Base-by-base conservation (phyloP, 1,140 invertebrate species). In the Saccostrea echinata region DNA sequence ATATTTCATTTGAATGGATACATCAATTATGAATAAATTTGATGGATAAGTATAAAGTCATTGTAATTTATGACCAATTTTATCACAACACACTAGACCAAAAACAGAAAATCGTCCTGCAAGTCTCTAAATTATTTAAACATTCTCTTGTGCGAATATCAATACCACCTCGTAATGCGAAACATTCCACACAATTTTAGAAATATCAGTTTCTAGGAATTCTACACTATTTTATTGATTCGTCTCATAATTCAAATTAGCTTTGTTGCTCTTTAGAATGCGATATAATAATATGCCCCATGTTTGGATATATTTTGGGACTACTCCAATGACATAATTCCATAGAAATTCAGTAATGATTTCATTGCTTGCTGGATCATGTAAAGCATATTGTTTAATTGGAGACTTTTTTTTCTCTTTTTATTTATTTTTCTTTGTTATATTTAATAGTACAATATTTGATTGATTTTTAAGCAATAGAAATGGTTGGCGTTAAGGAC, bases 401-500 rank as follows among this genome's bases (percentile, higher is more conserved):
- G 13, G 53, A 57, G n/a, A n/a, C n/a, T n/a, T n/a, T 53, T 83
- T 84, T 51, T 8, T 84, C 16, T 11, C 30, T 71, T 71, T 85
- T 21, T 43, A 84, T 85, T 81, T 82, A 88, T 83, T 43, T 13
- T 24, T 86, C n/a, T 18, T 8, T 18, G n/a, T 86, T n/a, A n/a
- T n/a, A n/a, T n/a, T n/a, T n/a, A n/a, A n/a, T n/a, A n/a, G n/a
- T n/a, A n/a, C n/a, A n/a, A 21, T 81, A 68, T 43, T 43, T 18
- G 86, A 81, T 1, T 83, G 43, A 84, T 82, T 52, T 53, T 87
- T 71, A 53, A 85, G 84, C 84, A 24, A 85, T 85, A 68, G 27
- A 85, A 51, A 85, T 85, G 35, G 24, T 43, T 18, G 84, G 51
- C 33, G 61, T 68, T 11, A 68, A 68, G 30, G 61, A 68, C 68